Conservation (phyloP, 2,888 invertebrate species). For the Chrysolina oricalcia region DNA sequence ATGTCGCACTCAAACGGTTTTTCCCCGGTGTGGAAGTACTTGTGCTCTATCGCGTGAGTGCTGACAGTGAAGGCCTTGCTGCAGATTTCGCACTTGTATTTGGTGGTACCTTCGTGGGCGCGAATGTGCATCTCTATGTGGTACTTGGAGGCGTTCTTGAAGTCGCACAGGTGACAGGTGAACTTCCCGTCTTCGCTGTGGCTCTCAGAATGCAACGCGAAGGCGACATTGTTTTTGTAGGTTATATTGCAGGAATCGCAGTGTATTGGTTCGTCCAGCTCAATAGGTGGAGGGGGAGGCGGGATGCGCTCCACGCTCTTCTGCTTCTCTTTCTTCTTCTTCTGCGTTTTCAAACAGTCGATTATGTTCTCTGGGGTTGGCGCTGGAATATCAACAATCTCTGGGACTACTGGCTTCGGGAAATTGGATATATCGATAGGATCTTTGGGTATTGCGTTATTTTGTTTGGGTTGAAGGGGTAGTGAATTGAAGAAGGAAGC, state of each 20-base stretch:
- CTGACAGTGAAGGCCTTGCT: constrained; percentile 71
- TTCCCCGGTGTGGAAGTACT: constrained; percentile 74
- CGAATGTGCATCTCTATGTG: constrained; percentile 69
- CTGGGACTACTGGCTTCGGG: not conserved
- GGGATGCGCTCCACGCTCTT: constrained; percentile 39
- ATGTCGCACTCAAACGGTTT: constrained; percentile 73
- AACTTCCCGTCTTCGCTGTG: constrained; percentile 64
- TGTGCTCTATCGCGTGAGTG: constrained; percentile 73
- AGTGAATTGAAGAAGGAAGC: not conserved
- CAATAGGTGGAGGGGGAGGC: constrained; percentile 40
- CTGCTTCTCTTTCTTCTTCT: constrained; percentile 46
- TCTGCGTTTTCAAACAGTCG: constrained; percentile 48
- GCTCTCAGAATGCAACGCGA: constrained; percentile 64
- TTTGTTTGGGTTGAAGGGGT: constrained; percentile 1
- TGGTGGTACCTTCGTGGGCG: constrained; percentile 71
- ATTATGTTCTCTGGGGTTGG: constrained; percentile 47
- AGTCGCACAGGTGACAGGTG: constrained; percentile 66
- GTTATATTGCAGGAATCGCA: constrained; percentile 66
- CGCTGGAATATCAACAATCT: constrained; percentile 1
- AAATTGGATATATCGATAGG: not conserved
- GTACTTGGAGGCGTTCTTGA: constrained; percentile 64
- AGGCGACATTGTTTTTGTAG: constrained; percentile 65
- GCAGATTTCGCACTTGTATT: constrained; percentile 72
- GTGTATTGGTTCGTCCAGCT: constrained; percentile 66
- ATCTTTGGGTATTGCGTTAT: not conserved